Conservation (phyloP, 1,140 invertebrate genomes). For the Babylonia areolata region DNA sequence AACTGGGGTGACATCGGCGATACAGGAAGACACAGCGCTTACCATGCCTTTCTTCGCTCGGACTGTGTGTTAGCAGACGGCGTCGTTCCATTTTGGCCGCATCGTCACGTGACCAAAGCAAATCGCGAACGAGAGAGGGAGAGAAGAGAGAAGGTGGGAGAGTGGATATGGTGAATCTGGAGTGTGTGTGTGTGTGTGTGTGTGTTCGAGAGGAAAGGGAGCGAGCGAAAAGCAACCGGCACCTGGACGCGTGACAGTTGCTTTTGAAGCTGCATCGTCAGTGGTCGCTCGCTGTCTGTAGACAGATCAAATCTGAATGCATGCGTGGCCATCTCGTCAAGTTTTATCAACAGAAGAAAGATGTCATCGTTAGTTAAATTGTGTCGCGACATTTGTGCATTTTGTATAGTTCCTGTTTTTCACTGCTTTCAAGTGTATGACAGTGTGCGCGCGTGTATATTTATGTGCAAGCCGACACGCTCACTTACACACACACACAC, state of each 20-base stretch:
- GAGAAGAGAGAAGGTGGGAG: neutral
- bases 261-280: too few species aligned
- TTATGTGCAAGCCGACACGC: neutral
- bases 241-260: too few species aligned
- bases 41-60: too few species aligned
- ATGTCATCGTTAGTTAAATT: too few species aligned
- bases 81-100: conserved; percentile 3
- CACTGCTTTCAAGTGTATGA: too few species aligned
- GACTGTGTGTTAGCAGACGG: conserved; percentile 7
- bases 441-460: neutral
- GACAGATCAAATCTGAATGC: too few species aligned
- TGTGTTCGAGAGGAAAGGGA: neutral
- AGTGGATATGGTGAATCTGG: neutral
- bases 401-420: too few species aligned
- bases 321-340: too few species aligned
- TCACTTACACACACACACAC: neutral
- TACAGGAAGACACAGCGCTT: neutral
- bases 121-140: neutral
- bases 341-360: too few species aligned
- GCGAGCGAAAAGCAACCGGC: neutral
- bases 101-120: conserved; percentile 28
- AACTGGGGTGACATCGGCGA: neutral
- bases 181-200: neutral
- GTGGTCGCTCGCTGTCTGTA: too few species aligned
- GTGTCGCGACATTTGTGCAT: too few species aligned